phyloP scores from a whole-genome alignment of 2,888 invertebrate genomes.

The Epirrita christyi region DNA sequence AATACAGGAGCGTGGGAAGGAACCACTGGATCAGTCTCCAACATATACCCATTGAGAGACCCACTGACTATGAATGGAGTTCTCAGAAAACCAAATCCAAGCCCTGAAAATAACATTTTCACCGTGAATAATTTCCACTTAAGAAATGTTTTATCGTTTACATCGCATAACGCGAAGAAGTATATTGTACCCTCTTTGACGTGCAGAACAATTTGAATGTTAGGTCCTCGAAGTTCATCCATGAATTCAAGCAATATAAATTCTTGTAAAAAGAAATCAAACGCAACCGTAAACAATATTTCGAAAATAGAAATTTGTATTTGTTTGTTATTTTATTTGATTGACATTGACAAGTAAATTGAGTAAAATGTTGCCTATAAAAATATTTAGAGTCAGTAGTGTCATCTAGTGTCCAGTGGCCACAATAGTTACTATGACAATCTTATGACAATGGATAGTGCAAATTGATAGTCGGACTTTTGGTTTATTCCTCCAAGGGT shows the following conservation, averaged over 20 bases:
- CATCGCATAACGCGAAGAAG: neutral
- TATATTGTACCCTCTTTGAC: conserved; percentile 85
- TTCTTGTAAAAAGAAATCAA: conserved; percentile 58
- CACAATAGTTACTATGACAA: neutral
- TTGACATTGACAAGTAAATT: too few species aligned
- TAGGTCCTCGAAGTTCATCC: conserved; percentile 87
- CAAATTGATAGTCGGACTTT: too few species aligned
- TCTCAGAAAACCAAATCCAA: conserved; percentile 83
- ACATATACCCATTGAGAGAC: conserved; percentile 86
- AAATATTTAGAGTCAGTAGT: too few species aligned
- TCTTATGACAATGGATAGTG: too few species aligned
- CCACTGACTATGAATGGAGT: conserved; percentile 85
- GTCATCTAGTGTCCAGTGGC: neutral
- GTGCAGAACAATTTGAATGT: conserved; percentile 87
- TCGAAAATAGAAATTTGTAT: conserved; percentile 26
- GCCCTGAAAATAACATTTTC: conserved; percentile 63
- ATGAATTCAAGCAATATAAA: conserved; percentile 64
- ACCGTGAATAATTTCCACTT: neutral
- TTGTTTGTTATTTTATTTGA: neutral
- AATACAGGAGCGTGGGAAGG: conserved; percentile 86
- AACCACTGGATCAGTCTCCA: conserved; percentile 88
- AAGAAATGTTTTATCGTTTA: neutral
- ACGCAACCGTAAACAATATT: conserved; percentile 46
- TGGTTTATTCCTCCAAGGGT: too few species aligned
- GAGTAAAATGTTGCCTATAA: too few species aligned